Percentiles rank a stretch among this genome's conserved stretches.
Evolutionary conservation across 2,888 invertebrate species (phyloP).

Genomic region (Pterostichus niger): DNA sequence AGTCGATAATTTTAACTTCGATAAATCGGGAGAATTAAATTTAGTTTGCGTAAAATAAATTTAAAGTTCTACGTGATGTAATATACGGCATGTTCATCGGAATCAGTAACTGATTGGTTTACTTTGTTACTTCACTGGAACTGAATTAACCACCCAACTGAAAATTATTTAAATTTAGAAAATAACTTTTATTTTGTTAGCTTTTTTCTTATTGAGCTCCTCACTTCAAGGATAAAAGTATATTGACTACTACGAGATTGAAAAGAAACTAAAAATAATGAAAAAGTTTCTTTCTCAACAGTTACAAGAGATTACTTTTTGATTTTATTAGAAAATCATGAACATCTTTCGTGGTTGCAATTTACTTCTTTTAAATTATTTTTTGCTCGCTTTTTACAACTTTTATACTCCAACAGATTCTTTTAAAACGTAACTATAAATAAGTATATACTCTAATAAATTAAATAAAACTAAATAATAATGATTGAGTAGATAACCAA

Average conservation of each 20-base stretch:
- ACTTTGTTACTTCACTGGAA: neutral
- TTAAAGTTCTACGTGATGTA: conserved; percentile 8
- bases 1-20: conserved; percentile 7
- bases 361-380: too few species aligned
- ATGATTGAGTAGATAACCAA: too few species aligned
- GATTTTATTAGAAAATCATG: too few species aligned
- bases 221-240: neutral
- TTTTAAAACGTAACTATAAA: too few species aligned
- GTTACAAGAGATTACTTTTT: too few species aligned
- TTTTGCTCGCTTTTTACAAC: too few species aligned
- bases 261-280: conserved; percentile 5
- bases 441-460: too few species aligned
- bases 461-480: too few species aligned
- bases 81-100: neutral
- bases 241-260: neutral
- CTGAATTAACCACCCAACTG: too few species aligned
- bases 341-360: too few species aligned
- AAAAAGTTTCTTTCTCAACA: neutral
- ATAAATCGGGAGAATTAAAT: neutral
- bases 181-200: neutral
- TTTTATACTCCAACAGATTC: too few species aligned
- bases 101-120: neutral
- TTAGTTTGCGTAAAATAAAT: conserved; percentile 6
- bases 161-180: neutral
- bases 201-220: neutral